These are phyloP conservation scores for Lutraria lutraria DNA, from an alignment of 2,888 invertebrate genomes.

Conservation along the genomic window DNA sequence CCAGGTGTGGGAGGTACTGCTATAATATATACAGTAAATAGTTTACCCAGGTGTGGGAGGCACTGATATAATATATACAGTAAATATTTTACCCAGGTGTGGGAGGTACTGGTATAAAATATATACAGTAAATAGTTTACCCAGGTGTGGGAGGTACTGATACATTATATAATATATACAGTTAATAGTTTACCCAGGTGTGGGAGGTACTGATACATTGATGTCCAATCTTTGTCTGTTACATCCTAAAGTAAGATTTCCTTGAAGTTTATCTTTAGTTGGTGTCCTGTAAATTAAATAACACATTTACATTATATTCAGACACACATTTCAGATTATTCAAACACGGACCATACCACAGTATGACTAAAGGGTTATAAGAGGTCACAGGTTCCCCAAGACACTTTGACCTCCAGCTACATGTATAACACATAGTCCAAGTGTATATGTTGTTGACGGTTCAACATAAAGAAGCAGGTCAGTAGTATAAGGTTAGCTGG, in stretches of 20 bases:
- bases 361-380: no score
- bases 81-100: not conserved
- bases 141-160: not conserved
- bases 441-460: no score
- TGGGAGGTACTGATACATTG: not conserved
- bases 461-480: no score
- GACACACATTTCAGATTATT: no score
- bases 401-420: no score
- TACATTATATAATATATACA: not conserved
- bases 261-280: slow-evolving; percentile 69
- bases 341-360: no score
- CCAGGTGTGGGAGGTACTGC: not conserved
- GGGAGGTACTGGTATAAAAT: not conserved
- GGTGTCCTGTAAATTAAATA: slow-evolving; percentile 57
- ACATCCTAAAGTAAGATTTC: slow-evolving; percentile 71
- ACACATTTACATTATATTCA: no score
- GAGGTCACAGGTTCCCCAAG: no score
- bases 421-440: no score
- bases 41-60: not conserved
- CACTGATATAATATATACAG: not conserved
- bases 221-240: slow-evolving; percentile 62
- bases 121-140: not conserved
- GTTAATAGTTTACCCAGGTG: not conserved
- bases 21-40: not conserved
- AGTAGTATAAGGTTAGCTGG: no score